A percentile compares a stretch with the other conserved stretches of the same genome.
phyloP scores from a whole-genome alignment of 2,113 vertebrate species.

The Myotis brandtii region DNA sequence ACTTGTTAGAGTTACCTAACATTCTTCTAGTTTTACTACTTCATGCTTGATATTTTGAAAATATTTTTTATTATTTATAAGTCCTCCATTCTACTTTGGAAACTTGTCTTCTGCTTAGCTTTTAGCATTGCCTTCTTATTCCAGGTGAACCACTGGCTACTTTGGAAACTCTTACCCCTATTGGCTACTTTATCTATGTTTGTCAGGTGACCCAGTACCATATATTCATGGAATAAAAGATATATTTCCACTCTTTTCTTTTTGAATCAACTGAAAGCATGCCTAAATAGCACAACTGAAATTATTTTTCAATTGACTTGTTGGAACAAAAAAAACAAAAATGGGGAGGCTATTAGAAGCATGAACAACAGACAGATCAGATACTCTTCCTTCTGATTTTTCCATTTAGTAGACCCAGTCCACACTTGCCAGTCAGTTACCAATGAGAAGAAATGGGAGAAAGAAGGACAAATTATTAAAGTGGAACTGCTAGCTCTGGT shows the following conservation, averaged over 20 bases:
- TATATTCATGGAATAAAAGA: neutral
- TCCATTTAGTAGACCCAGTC: neutral
- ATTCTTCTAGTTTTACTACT: neutral
- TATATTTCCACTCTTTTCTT: neutral
- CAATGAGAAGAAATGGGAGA: neutral
- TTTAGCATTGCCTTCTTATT: neutral
- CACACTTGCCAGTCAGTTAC: neutral
- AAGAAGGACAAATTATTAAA: too few species aligned
- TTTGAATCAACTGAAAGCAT: neutral
- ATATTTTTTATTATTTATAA: neutral
- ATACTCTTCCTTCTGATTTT: neutral
- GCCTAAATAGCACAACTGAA: neutral
- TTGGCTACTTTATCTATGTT: neutral
- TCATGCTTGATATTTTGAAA: neutral
- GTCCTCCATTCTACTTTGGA: neutral
- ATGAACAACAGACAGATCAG: neutral
- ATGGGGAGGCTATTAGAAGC: neutral
- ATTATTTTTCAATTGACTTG: neutral
- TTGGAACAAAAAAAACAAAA: neutral
- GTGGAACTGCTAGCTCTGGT: neutral
- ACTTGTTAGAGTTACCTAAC: neutral
- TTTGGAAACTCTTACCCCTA: neutral
- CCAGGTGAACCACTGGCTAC: neutral
- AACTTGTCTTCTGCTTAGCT: neutral
- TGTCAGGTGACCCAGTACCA: neutral